Conservation (phyloP, 2,888 invertebrate species). For the Melikaiella ostensackeni region DNA sequence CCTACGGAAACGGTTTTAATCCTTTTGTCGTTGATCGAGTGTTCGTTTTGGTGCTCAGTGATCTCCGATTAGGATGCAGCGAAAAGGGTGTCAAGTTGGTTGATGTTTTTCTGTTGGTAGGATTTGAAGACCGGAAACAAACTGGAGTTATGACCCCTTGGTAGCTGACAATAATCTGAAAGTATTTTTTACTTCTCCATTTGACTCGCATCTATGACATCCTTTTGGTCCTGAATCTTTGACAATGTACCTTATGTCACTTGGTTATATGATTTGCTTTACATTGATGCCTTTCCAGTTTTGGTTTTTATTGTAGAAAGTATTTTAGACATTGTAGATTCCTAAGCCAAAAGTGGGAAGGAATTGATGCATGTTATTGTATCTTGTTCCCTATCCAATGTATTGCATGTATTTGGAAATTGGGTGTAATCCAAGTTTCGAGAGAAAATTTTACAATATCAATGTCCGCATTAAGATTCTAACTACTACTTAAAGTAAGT, state of each 20-base stretch:
- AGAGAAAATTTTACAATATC: neutral
- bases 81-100: constrained; percentile 12
- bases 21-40: constrained; percentile 3
- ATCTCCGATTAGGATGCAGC: constrained; percentile 26
- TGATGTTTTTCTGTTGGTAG: constrained; percentile 37
- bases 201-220: constrained; percentile 15
- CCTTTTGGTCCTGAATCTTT: constrained; percentile 16
- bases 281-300: constrained; percentile 10
- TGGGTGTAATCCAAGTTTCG: neutral
- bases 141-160: constrained; percentile 34
- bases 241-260: neutral
- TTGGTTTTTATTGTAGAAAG: constrained; percentile 18
- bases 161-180: constrained; percentile 27
- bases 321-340: neutral
- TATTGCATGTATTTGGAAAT: constrained; percentile 28
- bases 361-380: constrained; percentile 17
- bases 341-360: neutral
- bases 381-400: constrained; percentile 15
- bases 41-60: constrained; percentile 37
- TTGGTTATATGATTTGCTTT: neutral
- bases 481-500: neutral
- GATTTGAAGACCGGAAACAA: constrained; percentile 27
- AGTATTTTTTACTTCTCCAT: constrained; percentile 12
- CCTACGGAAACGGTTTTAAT: constrained; percentile 26
- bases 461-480: neutral